A percentile compares a stretch with the other conserved stretches of the same genome.
These are phyloP conservation scores for Alectoris magna DNA, from an alignment of 2,797 vertebrate species.

Conservation along the genomic window DNA sequence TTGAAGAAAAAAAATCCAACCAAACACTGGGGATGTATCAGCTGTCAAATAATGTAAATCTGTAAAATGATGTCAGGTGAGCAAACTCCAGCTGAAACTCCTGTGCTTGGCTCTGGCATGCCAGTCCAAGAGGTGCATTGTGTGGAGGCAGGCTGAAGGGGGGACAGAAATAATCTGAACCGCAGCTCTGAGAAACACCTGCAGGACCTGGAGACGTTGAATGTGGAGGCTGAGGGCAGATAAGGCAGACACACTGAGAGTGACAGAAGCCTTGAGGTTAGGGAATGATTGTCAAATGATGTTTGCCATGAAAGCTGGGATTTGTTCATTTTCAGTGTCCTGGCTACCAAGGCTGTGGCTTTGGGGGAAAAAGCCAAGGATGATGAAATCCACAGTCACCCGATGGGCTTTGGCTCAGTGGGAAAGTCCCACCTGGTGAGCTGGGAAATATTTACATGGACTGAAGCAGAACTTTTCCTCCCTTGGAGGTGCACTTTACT, in stretches of 20 bases:
- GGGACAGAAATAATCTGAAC: background rate
- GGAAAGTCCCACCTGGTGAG: background rate
- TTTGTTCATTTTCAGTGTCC: background rate
- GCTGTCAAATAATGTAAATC: background rate
- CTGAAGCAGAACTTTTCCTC: background rate
- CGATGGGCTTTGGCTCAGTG: background rate
- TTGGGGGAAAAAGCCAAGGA: background rate
- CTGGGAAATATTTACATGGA: background rate
- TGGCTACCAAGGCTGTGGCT: background rate
- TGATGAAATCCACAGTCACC: background rate
- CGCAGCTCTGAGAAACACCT: background rate
- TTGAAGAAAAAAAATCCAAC: background rate
- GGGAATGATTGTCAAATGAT: background rate
- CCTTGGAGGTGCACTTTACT: background rate
- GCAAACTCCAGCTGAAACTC: background rate
- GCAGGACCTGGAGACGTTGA: background rate
- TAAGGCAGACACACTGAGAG: background rate
- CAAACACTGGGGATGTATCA: background rate
- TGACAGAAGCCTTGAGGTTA: background rate
- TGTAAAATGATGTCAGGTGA: background rate
- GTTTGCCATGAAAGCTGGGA: background rate
- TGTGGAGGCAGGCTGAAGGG: background rate
- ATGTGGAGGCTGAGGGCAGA: background rate
- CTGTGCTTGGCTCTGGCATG: background rate
- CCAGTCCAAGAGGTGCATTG: background rate